Evolutionary conservation across 2,888 invertebrate species (phyloP).

Genomic region (Tetragonula carbonaria): DNA sequence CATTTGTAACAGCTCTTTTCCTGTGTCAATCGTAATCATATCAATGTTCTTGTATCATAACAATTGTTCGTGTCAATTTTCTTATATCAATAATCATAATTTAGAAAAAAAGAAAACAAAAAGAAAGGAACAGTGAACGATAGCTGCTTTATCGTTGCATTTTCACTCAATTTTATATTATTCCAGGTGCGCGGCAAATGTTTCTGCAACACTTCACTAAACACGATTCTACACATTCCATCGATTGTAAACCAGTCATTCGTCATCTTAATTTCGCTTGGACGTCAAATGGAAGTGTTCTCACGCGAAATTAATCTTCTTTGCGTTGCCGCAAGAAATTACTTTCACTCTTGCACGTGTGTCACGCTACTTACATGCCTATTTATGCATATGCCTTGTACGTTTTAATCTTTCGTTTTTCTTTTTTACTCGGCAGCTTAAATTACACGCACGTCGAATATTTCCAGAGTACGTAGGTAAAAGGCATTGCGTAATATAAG

Average conservation of each 20-base stretch:
- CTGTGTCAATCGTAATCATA: neutral
- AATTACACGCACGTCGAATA: neutral
- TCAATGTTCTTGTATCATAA: no score
- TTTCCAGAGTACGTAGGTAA: neutral
- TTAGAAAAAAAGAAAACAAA: neutral
- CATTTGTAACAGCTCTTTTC: neutral
- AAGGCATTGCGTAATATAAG: neutral
- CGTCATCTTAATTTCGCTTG: conserved; percentile 19
- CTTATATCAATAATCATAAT: no score
- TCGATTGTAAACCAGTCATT: conserved; percentile 28
- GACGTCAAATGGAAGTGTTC: neutral
- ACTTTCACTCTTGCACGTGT: neutral
- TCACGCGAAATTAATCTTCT: conserved; percentile 35
- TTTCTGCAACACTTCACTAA: conserved; percentile 14
- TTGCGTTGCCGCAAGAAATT: neutral
- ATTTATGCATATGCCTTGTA: neutral
- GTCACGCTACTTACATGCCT: neutral
- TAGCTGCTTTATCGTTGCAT: neutral
- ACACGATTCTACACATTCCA: neutral
- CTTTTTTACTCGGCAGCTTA: neutral
- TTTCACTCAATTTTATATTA: neutral
- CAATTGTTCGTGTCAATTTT: no score
- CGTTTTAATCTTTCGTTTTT: neutral
- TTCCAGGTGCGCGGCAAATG: conserved; percentile 7
- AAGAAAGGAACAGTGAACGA: neutral